These are phyloP conservation scores for Rambutsinella grinnellia DNA, from an alignment of 2,888 invertebrate species.

Conservation along the genomic window DNA sequence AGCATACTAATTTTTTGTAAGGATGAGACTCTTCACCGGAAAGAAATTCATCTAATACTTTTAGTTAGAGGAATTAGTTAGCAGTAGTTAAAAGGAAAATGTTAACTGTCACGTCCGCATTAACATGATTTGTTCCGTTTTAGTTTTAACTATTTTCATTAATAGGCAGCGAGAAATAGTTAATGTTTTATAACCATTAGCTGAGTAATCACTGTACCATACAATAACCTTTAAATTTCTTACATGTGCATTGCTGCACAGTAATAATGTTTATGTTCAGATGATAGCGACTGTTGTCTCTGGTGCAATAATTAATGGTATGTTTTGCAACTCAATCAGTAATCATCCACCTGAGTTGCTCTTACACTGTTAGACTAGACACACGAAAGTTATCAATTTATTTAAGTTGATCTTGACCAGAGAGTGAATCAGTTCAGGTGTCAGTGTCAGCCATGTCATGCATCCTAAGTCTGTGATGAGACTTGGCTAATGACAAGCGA, in stretches of 20 bases:
- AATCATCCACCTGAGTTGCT: background rate
- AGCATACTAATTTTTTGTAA: no score
- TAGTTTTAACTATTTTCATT: background rate
- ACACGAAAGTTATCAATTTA: background rate
- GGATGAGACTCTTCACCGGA: slow-evolving; percentile 21
- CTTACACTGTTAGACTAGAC: background rate
- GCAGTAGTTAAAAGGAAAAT: slow-evolving; percentile 6
- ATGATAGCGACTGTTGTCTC: no score
- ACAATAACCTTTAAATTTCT: background rate
- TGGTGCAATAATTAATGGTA: background rate
- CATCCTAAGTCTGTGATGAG: background rate
- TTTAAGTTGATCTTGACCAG: background rate
- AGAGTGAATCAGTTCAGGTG: background rate
- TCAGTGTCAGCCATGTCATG: background rate
- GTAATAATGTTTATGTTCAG: no score
- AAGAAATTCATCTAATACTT: slow-evolving; percentile 22
- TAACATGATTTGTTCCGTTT: slow-evolving; percentile 35
- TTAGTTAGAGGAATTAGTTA: no score
- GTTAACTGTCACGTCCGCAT: slow-evolving; percentile 42
- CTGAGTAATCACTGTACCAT: background rate
- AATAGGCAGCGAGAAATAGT: background rate
- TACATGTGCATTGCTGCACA: no score
- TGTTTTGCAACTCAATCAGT: background rate
- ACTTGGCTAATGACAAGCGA: no score
- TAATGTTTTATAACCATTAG: background rate